Conservation (phyloP, 2,113 vertebrate species). For the Hymenochirus boettgeri region DNA sequence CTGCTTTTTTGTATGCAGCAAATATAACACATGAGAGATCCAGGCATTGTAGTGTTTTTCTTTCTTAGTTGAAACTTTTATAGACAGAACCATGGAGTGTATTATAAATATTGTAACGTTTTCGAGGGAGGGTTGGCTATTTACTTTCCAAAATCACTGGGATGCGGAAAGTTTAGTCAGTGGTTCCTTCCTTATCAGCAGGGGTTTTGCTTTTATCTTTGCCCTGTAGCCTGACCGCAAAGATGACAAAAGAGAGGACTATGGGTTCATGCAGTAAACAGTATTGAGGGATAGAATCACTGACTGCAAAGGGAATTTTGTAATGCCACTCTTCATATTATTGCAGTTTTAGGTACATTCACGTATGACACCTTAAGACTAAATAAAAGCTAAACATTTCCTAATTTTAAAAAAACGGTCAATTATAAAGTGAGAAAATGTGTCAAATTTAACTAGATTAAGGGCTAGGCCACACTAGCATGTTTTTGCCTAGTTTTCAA, state of each 20-base stretch:
- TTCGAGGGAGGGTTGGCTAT: neutral
- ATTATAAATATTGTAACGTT: constrained; percentile 28
- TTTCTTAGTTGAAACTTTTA: constrained; percentile 9
- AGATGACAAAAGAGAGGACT: neutral
- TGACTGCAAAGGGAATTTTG: too few relatives aligned
- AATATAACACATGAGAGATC: neutral
- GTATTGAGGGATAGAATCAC: neutral
- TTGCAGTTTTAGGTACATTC: too few relatives aligned
- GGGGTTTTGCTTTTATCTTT: constrained; percentile 17
- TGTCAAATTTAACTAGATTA: too few relatives aligned
- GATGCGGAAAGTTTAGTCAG: neutral
- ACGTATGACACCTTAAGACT: too few relatives aligned
- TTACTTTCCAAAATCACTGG: constrained; percentile 8
- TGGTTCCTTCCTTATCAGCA: constrained; percentile 9
- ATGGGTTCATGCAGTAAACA: neutral
- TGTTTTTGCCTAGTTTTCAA: too few relatives aligned
- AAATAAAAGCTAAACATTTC: too few relatives aligned
- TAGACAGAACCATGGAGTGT: constrained; percentile 1
- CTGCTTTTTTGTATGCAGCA: neutral
- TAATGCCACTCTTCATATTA: too few relatives aligned
- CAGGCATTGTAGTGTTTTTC: constrained; percentile 8
- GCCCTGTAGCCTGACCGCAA: neutral
- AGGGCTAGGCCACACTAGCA: too few relatives aligned
- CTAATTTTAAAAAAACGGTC: too few relatives aligned
- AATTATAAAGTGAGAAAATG: too few relatives aligned